Base-by-base conservation (phyloP, 1,140 invertebrate species). In the Lepidurus packardi region DNA sequence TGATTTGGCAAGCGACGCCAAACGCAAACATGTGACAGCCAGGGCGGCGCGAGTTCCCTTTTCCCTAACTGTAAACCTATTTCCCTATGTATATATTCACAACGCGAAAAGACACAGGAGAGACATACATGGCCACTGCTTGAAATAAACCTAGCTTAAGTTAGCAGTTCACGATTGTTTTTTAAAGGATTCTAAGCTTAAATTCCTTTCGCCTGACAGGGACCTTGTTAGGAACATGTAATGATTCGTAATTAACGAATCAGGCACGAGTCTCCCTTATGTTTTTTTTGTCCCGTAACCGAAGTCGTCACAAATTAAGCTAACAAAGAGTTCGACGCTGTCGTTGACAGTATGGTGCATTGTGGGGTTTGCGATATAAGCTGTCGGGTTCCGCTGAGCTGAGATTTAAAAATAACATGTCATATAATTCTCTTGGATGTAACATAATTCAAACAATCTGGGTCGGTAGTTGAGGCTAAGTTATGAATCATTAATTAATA, bases 1-100 rank as follows among this genome's bases (percentile, higher is more conserved):
- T 65, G 53, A 65, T 65, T 65, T 65, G 53, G 53, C 53, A 65
- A 65, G 53, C 53, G 53, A 65, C 53, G 53, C n/a, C 53, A 65
- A 65, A 16, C 53, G 53, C 53, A 65, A 65, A 65, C 53, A 65
- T 65, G 53, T 65, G 53, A 65, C 53, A 65, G 34, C 34, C 34
- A 65, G 53, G 16, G 53, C 53, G 7, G 53, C 53, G 53, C 53
- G 16, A 65, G 53, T 13, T 16, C 13, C 53, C 53, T 65, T 21
- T 65, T 21, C 6, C 53, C 53, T 1, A 13, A 21, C 53, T 65
- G 53, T 65, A 65, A 65, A 65, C 53, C 9, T 65, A 65, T 65
- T 65, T 21, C 21, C 53, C 21, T 65, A 65, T 65, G 53, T 65
- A 65, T 16, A 65, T 21, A 65, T 65, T 13, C 16, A 65, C 16